Base-by-base conservation (phyloP, 2,797 vertebrate genomes). In the Sebastes oblongus region DNA sequence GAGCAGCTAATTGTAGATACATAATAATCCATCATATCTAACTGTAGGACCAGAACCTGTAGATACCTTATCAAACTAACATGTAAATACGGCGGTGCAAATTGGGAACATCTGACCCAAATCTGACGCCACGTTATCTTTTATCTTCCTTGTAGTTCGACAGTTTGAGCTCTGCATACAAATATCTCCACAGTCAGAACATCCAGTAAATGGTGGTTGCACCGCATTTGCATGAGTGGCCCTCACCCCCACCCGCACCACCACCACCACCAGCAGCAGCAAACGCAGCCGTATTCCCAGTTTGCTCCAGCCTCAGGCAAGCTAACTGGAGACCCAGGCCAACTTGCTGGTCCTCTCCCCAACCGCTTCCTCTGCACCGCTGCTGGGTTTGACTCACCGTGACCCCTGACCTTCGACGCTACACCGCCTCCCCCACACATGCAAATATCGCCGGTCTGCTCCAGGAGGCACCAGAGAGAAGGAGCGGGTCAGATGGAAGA, bases 351-450 rank as follows among this genome's bases (percentile, higher is more conserved):
- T 92, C 88, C 72, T 90, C 91, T 94, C 93, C 92, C 93, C 89
- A 92, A 91, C 86, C 86, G 70, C 91, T 90, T 89, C 86, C 91
- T 94, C 89, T 91, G 86, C 78, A 91, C 61, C 59, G 92, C 93
- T 94, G 87, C 90, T 88, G 88, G 93, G 85, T 94, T 93, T 92
- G 90, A 93, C 94, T 94, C 94, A 93, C 92, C 88, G n/a, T 96
- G 94, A 96, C 95, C 95, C 83, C 85, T 91, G 91, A 94, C 94
- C 94, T 82, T 81, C 83, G 27, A 70, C 71, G 91, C 89, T 90
- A 46, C 92, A 87, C 92, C 75, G 81, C 93, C 95, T 94, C 95
- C 95, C 94, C 94, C 95, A 94, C 95, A 96, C 92, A 92, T 95
- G 94, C 94, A 94, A 95, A 96, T 93, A 90, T 83, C 29, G 64